Evolutionary conservation across 2,888 invertebrate species (phyloP), one percentile per base, ranked within the genome.

Genomic region (Agonopterix subpropinquella): DNA sequence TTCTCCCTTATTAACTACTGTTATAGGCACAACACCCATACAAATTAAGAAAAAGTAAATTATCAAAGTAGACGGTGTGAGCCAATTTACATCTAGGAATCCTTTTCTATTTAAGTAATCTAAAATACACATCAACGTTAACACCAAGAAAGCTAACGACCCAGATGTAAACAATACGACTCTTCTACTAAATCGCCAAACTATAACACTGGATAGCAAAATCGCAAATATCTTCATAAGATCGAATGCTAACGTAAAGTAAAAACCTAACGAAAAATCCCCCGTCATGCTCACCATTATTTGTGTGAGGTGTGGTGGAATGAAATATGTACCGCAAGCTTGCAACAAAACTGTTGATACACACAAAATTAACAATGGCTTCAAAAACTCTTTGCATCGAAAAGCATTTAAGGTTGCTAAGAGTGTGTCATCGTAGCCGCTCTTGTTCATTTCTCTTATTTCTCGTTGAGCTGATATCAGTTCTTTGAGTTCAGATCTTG

Each of bases 401-500:
- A 45, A 11, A 1, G 45, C 35, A 10, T 45, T 37, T 2, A 37
- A 10, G 15, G 15, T 37, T 10, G 10, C n/a, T 11, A 45, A 8
- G 1, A 39, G 11, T 39, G 39, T 39, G 39, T 11, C 11, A 10
- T 39, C 10, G 11, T n/a, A 13, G 4, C 28, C 5, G 7, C 28
- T 28, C 28, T n/a, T 10, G 13, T 37, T 45, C 11, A 4, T 10
- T 11, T 36, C 15, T 39, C 11, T 44, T 11, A 55, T 11, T 36
- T 59, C 50, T 11, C 49, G 37, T n/a, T 59, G 59, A 10, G 54
- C 53, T 37, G 44, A n/a, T 46, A 59, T 55, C 11, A 59, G 42
- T 5, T 59, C 53, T 4, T 44, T 44, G 4, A 59, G 1, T 49
- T 59, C 59, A 47, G 28, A 53, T 45, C 43, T 51, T 1, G 59